Percentiles rank a stretch among this genome's conserved stretches.
phyloP scores from a whole-genome alignment of 2,888 invertebrate species.

The Dasypogon diadema region DNA sequence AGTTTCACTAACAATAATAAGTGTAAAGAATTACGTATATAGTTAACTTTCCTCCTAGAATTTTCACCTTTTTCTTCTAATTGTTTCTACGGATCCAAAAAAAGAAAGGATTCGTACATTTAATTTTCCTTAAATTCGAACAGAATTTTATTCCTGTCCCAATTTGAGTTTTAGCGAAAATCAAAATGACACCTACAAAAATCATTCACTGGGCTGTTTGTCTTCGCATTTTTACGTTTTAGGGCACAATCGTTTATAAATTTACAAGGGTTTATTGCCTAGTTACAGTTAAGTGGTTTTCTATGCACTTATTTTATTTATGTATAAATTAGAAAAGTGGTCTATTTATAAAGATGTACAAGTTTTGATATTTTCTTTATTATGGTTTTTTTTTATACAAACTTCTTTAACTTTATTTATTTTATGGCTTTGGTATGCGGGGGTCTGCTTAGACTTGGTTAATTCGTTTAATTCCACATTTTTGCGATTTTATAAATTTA shows the following conservation, averaged over 20 bases:
- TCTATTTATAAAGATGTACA: slow-evolving; percentile 55
- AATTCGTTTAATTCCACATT: too few species aligned
- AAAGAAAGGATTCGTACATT: too few species aligned
- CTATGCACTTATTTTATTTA: slow-evolving; percentile 30
- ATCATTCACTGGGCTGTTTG: slow-evolving; percentile 27
- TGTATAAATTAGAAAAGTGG: slow-evolving; percentile 44
- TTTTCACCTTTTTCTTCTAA: slow-evolving; percentile 24
- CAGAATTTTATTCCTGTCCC: too few species aligned
- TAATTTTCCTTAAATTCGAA: too few species aligned
- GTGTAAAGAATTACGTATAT: slow-evolving; percentile 46
- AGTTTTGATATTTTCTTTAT: slow-evolving; percentile 33
- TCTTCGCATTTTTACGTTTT: background rate
- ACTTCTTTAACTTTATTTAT: too few species aligned
- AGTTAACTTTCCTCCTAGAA: slow-evolving; percentile 16
- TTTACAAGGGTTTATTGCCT: slow-evolving; percentile 41
- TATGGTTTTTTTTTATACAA: too few species aligned
- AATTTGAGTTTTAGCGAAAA: too few species aligned
- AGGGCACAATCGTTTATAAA: slow-evolving; percentile 8
- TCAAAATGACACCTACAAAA: too few species aligned
- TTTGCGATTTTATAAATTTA: too few species aligned
- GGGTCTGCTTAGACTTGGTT: too few species aligned
- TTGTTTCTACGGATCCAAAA: too few species aligned
- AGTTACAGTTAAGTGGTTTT: slow-evolving; percentile 38
- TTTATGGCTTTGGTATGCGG: too few species aligned
- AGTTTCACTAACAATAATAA: slow-evolving; percentile 31